Evolutionary conservation across 1,140 invertebrate species (phyloP).

Genomic region (Drosophila virilis): DNA sequence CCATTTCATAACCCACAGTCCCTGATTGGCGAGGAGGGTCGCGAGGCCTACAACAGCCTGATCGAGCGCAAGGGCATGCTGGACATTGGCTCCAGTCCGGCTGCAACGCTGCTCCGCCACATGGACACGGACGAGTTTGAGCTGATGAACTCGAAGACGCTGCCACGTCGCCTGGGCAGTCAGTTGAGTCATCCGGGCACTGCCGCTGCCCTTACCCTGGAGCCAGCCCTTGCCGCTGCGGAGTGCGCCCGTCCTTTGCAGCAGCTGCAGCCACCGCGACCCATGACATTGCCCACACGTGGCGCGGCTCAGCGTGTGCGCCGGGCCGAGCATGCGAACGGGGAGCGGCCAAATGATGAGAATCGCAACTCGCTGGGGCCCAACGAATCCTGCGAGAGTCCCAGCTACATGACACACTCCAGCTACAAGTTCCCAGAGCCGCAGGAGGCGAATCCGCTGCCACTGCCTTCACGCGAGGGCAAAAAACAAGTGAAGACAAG

Average conservation of each 20-base stretch:
- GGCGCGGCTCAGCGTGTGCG: slow-evolving; percentile 67
- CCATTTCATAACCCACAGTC: slow-evolving; percentile 85
- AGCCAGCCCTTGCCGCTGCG: neutral
- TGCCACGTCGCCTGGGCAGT: slow-evolving; percentile 55
- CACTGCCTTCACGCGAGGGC: slow-evolving; percentile 92
- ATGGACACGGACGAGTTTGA: slow-evolving; percentile 80
- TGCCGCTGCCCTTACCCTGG: neutral
- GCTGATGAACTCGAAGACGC: slow-evolving; percentile 61
- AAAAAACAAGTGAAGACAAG: slow-evolving; percentile 88
- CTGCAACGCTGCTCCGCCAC: slow-evolving; percentile 66
- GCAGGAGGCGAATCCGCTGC: slow-evolving; percentile 89
- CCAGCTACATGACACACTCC: slow-evolving; percentile 75
- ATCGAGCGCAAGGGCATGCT: slow-evolving; percentile 88
- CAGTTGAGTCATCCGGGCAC: slow-evolving; percentile 29
- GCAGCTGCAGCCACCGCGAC: slow-evolving; percentile 66
- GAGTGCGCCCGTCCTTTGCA: slow-evolving; percentile 15
- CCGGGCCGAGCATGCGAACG: slow-evolving; percentile 42
- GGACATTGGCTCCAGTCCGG: slow-evolving; percentile 71
- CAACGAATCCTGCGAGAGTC: slow-evolving; percentile 74
- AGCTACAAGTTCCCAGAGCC: slow-evolving; percentile 73
- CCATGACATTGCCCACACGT: slow-evolving; percentile 78
- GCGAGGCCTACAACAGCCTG: slow-evolving; percentile 95
- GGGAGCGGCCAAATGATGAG: slow-evolving; percentile 46
- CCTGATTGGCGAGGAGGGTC: slow-evolving; percentile 92
- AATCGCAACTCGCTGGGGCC: slow-evolving; percentile 54